Percentiles rank a stretch among this genome's conserved stretches.
Conservation (phyloP, 2,113 vertebrate species). For the Hippoglossus stenolepis region DNA sequence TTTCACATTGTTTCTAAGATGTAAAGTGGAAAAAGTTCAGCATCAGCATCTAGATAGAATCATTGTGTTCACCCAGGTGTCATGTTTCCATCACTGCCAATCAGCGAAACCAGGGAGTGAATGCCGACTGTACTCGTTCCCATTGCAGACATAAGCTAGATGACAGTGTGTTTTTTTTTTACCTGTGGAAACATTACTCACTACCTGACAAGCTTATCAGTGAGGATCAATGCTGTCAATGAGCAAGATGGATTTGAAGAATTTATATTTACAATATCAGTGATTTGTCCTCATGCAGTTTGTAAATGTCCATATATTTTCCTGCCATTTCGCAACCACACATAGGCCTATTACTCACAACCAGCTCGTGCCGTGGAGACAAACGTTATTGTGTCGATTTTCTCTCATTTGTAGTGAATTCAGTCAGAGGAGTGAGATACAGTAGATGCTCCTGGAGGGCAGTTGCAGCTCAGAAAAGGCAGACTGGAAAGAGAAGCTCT, state of each 20-base stretch:
- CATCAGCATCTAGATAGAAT: background rate
- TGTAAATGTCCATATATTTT: background rate
- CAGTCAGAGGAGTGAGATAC: background rate
- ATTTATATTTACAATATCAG: background rate
- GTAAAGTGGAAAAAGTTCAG: background rate
- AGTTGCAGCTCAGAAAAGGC: background rate
- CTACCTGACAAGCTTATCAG: too few relatives aligned
- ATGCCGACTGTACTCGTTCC: too few relatives aligned
- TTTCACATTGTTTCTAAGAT: too few relatives aligned
- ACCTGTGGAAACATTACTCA: too few relatives aligned
- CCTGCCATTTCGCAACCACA: background rate
- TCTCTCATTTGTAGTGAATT: background rate
- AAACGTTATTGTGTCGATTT: background rate
- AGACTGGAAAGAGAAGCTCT: constrained; percentile 7
- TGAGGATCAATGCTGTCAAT: background rate
- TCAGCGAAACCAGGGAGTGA: too few relatives aligned
- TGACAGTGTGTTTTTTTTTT: too few relatives aligned
- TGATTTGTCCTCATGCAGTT: background rate
- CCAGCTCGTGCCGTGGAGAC: background rate
- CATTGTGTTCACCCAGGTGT: background rate
- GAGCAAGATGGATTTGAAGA: background rate
- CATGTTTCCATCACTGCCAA: too few relatives aligned
- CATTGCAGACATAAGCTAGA: too few relatives aligned
- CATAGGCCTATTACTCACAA: too few relatives aligned
- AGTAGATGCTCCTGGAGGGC: background rate